Percentiles rank a stretch among this genome's conserved stretches.
phyloP scores from a whole-genome alignment of 1,140 invertebrate genomes.

The Drosophila eugracilis region DNA sequence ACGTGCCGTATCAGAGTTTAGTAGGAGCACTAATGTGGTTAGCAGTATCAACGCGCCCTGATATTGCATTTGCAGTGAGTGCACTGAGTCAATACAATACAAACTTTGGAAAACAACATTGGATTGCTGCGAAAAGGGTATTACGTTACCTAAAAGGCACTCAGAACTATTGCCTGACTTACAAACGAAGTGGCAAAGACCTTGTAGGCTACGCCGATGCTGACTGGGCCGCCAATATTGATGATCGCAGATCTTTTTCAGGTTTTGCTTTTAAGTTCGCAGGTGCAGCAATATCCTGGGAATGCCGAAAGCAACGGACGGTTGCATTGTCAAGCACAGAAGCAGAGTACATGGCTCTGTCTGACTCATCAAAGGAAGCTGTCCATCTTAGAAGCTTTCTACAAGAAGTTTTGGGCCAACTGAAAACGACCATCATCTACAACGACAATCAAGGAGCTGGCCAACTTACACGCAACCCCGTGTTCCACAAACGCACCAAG shows the following conservation, averaged over 20 bases:
- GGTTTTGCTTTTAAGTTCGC: not conserved
- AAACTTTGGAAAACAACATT: not conserved
- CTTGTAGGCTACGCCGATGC: no score
- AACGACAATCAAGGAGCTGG: constrained; percentile 7
- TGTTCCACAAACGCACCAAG: constrained; percentile 6
- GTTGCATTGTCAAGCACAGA: constrained; percentile 57
- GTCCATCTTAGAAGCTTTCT: constrained; percentile 11
- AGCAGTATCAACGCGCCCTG: not conserved
- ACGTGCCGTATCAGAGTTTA: not conserved
- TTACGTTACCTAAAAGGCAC: not conserved
- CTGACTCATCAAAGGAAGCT: constrained; percentile 2
- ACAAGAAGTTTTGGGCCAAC: constrained; percentile 6
- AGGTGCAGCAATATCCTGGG: not conserved
- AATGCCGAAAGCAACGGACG: constrained; percentile 10
- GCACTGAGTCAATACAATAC: constrained; percentile 1
- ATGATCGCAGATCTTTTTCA: not conserved
- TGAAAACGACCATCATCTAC: constrained; percentile 1
- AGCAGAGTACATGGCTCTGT: constrained; percentile 72
- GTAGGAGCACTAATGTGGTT: constrained; percentile 5
- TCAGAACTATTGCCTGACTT: not conserved
- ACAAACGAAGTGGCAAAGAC: not conserved
- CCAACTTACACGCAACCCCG: constrained; percentile 8
- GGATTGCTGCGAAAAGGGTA: constrained; percentile 1
- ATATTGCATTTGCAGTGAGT: constrained; percentile 2
- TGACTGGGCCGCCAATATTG: no score